Evolutionary conservation across 2,797 vertebrate species (phyloP).

Genomic region (Steatocranus sp.): DNA sequence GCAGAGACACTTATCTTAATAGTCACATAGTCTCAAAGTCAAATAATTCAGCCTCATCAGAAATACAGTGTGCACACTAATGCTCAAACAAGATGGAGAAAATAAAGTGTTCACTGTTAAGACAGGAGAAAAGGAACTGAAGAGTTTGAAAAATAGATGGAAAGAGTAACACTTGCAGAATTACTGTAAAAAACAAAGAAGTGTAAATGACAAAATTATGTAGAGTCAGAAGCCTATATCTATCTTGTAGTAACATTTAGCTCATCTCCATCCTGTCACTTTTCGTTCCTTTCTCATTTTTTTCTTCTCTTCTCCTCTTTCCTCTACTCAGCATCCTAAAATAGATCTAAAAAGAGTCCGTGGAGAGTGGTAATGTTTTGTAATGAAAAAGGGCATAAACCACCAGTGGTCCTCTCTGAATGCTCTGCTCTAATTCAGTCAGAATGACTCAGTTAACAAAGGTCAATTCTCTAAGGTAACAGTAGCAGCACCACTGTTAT

Average conservation of each 20-base stretch:
- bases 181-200: neutral
- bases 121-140: neutral
- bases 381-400: slow-evolving; percentile 15
- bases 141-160: neutral
- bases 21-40: neutral
- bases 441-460: slow-evolving; percentile 19
- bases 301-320: neutral
- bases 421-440: slow-evolving; percentile 6
- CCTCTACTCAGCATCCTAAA: neutral
- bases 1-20: slow-evolving; percentile 40
- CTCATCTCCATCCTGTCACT: neutral
- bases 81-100: neutral
- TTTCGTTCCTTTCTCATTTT: neutral
- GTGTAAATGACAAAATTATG: neutral
- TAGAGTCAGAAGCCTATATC: neutral
- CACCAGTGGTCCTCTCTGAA: slow-evolving; percentile 9
- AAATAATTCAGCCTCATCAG: neutral
- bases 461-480: slow-evolving; percentile 23
- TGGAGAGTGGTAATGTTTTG: slow-evolving; percentile 12
- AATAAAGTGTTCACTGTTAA: neutral
- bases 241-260: neutral
- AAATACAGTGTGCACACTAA: neutral
- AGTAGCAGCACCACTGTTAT: neutral
- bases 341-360: neutral
- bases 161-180: neutral